These are phyloP conservation scores for Epicampocera succincta DNA, from an alignment of 2,888 invertebrate species.

Conservation along the genomic window DNA sequence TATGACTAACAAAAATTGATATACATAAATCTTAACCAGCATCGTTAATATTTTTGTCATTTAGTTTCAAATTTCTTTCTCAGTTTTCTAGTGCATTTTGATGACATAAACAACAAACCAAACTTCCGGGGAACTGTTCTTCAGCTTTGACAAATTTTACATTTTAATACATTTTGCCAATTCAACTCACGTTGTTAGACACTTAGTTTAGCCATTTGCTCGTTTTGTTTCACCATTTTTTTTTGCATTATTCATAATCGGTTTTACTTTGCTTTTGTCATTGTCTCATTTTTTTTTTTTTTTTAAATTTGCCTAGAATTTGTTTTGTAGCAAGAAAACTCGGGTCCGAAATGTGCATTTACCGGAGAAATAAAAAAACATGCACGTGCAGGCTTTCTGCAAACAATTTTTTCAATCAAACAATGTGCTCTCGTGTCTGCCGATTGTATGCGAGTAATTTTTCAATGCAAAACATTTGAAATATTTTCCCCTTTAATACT, in stretches of 20 bases:
- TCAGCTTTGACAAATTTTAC: neutral
- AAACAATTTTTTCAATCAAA: slow-evolving; percentile 1
- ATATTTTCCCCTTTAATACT: slow-evolving; percentile 47
- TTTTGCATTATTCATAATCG: neutral
- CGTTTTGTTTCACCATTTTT: slow-evolving; percentile 13
- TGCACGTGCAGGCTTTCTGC: slow-evolving; percentile 11
- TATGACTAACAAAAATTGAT: too few relatives aligned
- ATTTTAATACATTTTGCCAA: neutral
- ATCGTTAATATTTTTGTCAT: too few relatives aligned
- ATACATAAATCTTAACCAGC: too few relatives aligned
- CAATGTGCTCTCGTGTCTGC: neutral
- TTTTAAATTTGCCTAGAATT: neutral
- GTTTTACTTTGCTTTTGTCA: neutral
- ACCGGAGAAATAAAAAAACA: neutral
- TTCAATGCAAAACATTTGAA: slow-evolving; percentile 24
- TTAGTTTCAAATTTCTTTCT: too few relatives aligned
- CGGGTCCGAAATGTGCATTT: neutral
- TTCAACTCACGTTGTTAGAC: slow-evolving; percentile 36
- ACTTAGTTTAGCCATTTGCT: slow-evolving; percentile 1
- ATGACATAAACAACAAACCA: too few relatives aligned
- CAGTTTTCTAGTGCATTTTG: too few relatives aligned
- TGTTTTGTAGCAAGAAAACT: neutral
- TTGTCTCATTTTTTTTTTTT: neutral
- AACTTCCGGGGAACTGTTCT: neutral
- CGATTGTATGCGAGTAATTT: slow-evolving; percentile 1